phyloP scores from a whole-genome alignment of 2,888 invertebrate species.

The Dryomyza anilis region DNA sequence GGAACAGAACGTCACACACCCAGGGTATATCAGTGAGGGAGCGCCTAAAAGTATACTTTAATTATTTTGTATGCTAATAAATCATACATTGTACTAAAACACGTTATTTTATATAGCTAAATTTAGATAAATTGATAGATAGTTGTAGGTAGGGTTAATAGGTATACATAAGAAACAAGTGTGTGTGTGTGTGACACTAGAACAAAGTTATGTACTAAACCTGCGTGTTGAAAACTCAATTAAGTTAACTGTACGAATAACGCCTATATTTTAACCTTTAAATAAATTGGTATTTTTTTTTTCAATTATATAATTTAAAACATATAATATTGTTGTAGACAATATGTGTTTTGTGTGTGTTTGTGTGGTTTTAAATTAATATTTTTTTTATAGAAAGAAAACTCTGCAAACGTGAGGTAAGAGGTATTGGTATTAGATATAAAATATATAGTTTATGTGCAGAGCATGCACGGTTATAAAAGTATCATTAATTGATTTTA shows the following conservation, averaged over 20 bases:
- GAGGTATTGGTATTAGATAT: neutral
- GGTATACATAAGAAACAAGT: neutral
- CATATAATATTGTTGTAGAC: neutral
- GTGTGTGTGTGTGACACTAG: neutral
- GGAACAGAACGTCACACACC: conserved; percentile 30
- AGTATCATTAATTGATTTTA: neutral
- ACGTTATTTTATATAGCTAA: neutral
- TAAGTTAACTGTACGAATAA: neutral
- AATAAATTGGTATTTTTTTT: neutral
- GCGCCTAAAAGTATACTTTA: conserved; percentile 1
- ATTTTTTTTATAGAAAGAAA: too few relatives aligned
- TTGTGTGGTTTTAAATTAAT: too few relatives aligned
- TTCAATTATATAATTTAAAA: neutral
- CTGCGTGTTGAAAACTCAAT: neutral
- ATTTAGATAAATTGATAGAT: neutral
- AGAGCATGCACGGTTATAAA: conserved; percentile 17
- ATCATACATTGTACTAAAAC: neutral
- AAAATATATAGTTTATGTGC: conserved; percentile 7
- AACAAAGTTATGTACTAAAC: neutral
- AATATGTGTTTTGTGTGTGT: too few relatives aligned
- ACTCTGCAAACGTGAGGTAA: conserved; percentile 3
- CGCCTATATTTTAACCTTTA: neutral
- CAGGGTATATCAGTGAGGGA: conserved; percentile 38
- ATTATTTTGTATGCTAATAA: neutral
- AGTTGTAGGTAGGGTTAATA: neutral